phyloP scores from a whole-genome alignment of 1,140 invertebrate species.

The Microplitis mediator region DNA sequence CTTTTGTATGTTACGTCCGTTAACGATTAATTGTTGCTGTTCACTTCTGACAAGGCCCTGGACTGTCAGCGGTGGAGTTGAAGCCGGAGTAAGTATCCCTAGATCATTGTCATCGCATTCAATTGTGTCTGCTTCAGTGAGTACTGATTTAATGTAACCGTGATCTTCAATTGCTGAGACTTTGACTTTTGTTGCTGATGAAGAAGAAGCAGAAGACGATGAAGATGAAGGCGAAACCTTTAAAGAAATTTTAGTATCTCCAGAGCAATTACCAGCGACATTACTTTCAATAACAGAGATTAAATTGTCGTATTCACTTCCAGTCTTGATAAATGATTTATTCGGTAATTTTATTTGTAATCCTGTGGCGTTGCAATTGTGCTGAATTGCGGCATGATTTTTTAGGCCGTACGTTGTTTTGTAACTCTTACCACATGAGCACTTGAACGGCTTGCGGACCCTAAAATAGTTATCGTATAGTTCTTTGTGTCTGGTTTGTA shows the following conservation, averaged over 20 bases:
- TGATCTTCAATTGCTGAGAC: conserved; percentile 54
- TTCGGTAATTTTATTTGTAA: conserved; percentile 29
- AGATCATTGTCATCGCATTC: conserved; percentile 45
- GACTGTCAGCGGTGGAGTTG: conserved; percentile 54
- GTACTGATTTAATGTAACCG: conserved; percentile 47
- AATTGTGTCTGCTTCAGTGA: conserved; percentile 22
- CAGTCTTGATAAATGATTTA: conserved; percentile 14
- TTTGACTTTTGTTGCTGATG: conserved; percentile 41
- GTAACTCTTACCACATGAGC: conserved; percentile 83
- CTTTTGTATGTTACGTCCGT: conserved; percentile 38
- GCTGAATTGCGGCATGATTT: conserved; percentile 69
- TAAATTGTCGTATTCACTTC: conserved; percentile 25
- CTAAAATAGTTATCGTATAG: conserved; percentile 56
- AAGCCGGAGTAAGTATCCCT: conserved; percentile 63
- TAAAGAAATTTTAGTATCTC: not conserved
- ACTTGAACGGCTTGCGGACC: conserved; percentile 77
- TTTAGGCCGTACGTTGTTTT: conserved; percentile 78
- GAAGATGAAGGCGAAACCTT: not conserved
- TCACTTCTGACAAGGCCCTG: conserved; percentile 35
- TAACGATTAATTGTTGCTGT: conserved; percentile 20
- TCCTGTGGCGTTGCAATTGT: conserved; percentile 52
- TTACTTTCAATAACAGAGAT: not conserved
- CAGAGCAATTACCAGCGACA: not conserved
- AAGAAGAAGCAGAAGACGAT: too few relatives aligned
- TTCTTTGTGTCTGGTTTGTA: not conserved